These are phyloP conservation scores for Euwallacea similis DNA, from an alignment of 1,140 invertebrate species.

Conservation along the genomic window DNA sequence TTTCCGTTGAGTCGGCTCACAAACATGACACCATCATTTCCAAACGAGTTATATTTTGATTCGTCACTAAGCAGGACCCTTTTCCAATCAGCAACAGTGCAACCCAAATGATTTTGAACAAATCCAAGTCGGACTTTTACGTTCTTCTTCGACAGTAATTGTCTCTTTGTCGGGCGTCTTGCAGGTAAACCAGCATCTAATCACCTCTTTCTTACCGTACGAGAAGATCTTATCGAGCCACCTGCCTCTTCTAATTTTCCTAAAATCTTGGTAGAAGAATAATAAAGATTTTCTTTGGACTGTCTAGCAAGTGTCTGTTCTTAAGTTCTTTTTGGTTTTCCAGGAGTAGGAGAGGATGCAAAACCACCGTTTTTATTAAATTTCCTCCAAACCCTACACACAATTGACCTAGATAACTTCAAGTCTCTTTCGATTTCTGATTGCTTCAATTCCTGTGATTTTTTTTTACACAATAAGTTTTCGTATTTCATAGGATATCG, in stretches of 20 bases:
- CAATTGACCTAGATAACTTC: too few relatives aligned
- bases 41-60: not conserved
- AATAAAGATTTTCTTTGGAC: not conserved
- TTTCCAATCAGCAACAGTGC: not conserved
- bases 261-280: not conserved
- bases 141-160: constrained; percentile 1
- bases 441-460: not conserved
- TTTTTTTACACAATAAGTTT: not conserved
- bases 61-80: constrained; percentile 3
- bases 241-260: not conserved
- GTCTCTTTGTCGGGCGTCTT: not conserved
- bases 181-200: not conserved
- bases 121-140: constrained; percentile 11
- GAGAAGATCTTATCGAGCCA: not conserved
- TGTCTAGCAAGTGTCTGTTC: not conserved
- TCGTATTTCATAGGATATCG: not conserved
- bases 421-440: not conserved
- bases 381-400: too few relatives aligned
- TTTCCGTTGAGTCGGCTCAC: not conserved
- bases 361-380: too few relatives aligned
- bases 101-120: not conserved
- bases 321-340: too few relatives aligned
- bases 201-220: not conserved
- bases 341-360: too few relatives aligned
- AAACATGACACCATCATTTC: not conserved